Evolutionary conservation across 2,888 invertebrate species (phyloP), one percentile per base, ranked within the genome.

Genomic region (Netelia virgata): DNA sequence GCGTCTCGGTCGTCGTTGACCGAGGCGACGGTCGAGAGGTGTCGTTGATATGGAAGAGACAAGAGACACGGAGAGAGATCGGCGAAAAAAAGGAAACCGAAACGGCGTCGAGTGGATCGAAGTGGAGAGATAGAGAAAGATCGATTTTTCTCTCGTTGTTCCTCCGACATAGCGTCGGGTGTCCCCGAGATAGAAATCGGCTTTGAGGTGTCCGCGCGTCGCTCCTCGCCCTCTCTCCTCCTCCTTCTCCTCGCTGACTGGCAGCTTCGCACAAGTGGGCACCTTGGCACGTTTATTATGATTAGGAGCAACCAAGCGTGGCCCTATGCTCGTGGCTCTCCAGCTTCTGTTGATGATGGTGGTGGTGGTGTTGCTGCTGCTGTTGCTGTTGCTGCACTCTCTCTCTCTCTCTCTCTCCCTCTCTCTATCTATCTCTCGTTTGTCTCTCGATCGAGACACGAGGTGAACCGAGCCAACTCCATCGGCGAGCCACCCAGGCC

Each of bases 221-320:
- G 55, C 59, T 63, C 69, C 64, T 55, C 70, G 20, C 53, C 50
- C 59, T 69, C 50, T 61, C 16, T 28, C 43, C 59, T 28, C 43
- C 59, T 43, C 20, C 87, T 88, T 64, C 53, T 50, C 88, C 88
- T 86, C 89, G 87, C 90, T 91, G 92, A 92, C 91, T 92, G 92
- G 91, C 91, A 92, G 91, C 76, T 82, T 73, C 85, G 82, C 78
- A 75, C 88, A 89, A 90, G 90, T 90, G 88, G 90, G 86, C 90
- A 92, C 92, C 93, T 93, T 92, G 92, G 92, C 92, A 92, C 92
- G 91, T 92, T 92, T 92, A 93, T 93, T 93, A 92, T 90, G 92
- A 93, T 93, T 92, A 92, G 91, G 89, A 88, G 91, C 93, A 91
- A 89, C 90, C 90, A 91, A 93, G 91, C 93, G 93, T 93, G 89